Percentiles rank a stretch among this genome's conserved stretches.
Evolutionary conservation across 2,113 vertebrate genomes (phyloP).

Genomic region (Chlamydotis undulata): DNA sequence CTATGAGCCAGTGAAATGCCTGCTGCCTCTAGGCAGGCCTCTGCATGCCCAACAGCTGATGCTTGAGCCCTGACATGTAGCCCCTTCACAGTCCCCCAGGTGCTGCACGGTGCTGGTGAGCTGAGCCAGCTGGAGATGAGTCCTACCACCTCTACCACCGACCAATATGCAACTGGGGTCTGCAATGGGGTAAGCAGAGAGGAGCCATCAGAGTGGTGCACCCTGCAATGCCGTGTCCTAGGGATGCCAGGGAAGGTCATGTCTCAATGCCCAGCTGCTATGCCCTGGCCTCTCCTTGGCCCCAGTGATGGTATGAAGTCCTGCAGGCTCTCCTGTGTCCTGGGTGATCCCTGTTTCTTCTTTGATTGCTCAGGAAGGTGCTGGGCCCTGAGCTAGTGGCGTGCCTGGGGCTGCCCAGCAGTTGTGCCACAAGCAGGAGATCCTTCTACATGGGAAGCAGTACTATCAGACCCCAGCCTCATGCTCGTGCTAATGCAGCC

Average conservation of each 20-base stretch:
- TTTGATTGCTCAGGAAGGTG: neutral
- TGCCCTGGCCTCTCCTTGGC: neutral
- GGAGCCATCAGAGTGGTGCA: fast-evolving
- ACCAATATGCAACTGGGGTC: neutral
- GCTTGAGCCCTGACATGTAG: neutral
- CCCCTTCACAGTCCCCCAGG: neutral
- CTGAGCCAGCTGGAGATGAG: neutral
- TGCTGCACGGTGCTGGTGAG: neutral
- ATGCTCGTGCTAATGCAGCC: no score
- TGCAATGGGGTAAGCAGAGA: neutral
- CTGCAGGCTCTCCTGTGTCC: neutral
- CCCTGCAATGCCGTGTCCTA: neutral
- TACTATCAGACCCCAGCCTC: neutral
- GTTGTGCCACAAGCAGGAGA: neutral
- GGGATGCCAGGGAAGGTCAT: neutral
- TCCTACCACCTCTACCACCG: neutral
- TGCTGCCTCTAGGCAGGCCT: neutral
- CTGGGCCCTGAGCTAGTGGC: fast-evolving
- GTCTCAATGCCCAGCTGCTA: neutral
- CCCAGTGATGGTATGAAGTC: no score
- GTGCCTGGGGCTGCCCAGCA: neutral
- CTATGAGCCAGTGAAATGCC: neutral
- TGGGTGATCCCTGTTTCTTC: neutral
- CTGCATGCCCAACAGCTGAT: neutral
- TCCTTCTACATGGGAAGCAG: neutral